Evolutionary conservation across 2,113 vertebrate genomes (phyloP).

Genomic region (Percina caprodes): DNA sequence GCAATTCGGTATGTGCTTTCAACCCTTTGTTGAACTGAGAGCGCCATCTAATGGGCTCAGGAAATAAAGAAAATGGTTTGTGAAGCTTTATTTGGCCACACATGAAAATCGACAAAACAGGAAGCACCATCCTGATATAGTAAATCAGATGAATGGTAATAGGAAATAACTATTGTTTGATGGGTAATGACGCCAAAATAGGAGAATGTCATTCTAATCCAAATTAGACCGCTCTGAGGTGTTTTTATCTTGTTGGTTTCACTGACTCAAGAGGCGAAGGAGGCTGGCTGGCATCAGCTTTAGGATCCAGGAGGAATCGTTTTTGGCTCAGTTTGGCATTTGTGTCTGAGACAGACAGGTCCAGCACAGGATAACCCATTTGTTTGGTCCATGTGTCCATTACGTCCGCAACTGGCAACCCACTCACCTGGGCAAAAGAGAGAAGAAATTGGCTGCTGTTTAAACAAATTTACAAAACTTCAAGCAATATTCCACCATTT

Average conservation of each 20-base stretch:
- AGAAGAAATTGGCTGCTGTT: background rate
- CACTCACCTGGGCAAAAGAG: constrained; percentile 85
- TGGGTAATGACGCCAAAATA: background rate
- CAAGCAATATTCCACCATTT: background rate
- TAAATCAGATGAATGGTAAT: no score
- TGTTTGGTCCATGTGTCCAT: constrained; percentile 98
- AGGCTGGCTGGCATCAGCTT: constrained; percentile 84
- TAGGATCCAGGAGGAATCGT: constrained; percentile 92
- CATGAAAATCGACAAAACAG: no score
- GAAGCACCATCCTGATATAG: no score
- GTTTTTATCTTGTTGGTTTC: background rate
- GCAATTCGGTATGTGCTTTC: no score
- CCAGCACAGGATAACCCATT: constrained; percentile 95
- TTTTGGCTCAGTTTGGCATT: constrained; percentile 81
- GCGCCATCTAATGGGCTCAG: no score
- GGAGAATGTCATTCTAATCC: background rate
- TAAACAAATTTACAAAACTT: background rate
- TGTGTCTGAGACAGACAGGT: constrained; percentile 65
- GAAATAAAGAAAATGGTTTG: no score
- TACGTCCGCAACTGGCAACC: constrained; percentile 84
- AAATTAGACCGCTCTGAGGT: background rate
- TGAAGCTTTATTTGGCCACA: no score
- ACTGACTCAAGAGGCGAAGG: constrained; percentile 83
- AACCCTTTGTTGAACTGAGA: no score
- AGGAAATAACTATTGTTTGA: background rate